Evolutionary conservation across 2,888 invertebrate species (phyloP).

Genomic region (Thymelicus acteon): DNA sequence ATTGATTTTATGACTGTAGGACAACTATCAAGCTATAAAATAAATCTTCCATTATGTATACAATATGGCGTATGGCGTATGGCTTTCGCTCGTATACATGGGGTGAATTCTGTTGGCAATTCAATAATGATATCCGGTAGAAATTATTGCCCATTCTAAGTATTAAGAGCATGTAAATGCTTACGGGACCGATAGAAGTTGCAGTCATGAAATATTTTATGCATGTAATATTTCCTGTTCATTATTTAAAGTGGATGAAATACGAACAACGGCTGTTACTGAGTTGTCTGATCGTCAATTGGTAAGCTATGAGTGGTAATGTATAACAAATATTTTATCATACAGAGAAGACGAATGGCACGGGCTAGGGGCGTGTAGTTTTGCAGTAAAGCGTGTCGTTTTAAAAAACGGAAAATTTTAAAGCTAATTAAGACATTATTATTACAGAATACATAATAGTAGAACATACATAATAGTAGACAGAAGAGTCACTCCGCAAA

Average conservation of each 20-base stretch:
- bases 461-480: too few relatives aligned
- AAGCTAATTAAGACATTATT: too few relatives aligned
- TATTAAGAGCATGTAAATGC: slow-evolving; percentile 38
- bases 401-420: too few relatives aligned
- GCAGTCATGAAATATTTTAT: slow-evolving; percentile 34
- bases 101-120: slow-evolving; percentile 42
- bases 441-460: too few relatives aligned
- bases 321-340: too few relatives aligned
- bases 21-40: slow-evolving; percentile 23
- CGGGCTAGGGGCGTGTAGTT: too few relatives aligned
- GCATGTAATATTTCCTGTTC: slow-evolving; percentile 35
- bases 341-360: too few relatives aligned
- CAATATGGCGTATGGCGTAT: slow-evolving; percentile 17
- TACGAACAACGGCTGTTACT: slow-evolving; percentile 10
- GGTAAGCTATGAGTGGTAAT: neutral
- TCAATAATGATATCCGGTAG: slow-evolving; percentile 44
- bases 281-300: slow-evolving; percentile 2
- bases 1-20: slow-evolving; percentile 26
- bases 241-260: slow-evolving; percentile 40
- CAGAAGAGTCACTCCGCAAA: too few relatives aligned
- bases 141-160: slow-evolving; percentile 44
- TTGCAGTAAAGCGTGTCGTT: too few relatives aligned
- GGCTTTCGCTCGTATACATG: slow-evolving; percentile 42
- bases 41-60: slow-evolving; percentile 30
- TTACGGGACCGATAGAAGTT: slow-evolving; percentile 34